Base-by-base conservation (phyloP, 2,113 vertebrate species). In the Corapipo altera region DNA sequence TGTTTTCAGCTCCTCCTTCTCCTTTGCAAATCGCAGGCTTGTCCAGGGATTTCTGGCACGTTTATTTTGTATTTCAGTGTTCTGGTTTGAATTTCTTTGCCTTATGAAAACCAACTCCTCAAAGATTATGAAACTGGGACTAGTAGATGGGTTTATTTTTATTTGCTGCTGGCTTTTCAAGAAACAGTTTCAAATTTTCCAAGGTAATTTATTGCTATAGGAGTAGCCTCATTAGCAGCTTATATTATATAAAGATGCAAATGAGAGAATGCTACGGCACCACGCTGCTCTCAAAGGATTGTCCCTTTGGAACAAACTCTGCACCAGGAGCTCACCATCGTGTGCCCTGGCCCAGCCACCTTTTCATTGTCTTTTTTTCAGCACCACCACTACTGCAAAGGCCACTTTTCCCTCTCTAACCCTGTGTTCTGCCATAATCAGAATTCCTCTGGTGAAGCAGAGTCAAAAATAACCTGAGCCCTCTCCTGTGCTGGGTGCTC, bases 231-330 rank as follows among this genome's bases (percentile, higher is more conserved):
- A 37, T 78, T 41, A 93, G 59, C 41, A 88, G 65, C 69, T 39
- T 39, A 16, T 35, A 19, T 62, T 15, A 61, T 32, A 39, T 37
- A 15, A 39, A 76, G 70, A 49, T 18, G 35, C 58, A 83, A 64
- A 62, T 26, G 9, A 55, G 26, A 49, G 73, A 79, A 22, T 1
- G 6, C 21, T 15, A 7, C 15, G 6, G 9, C 37, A 54, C 16
- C 71, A 26, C 5, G 5, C 9, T 0, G 0, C 71, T 54, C 11
- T 8, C 76, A 39, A 15, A 66, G 30, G 1, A 3, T 1, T 15
- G 35, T 2, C 35, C 15, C 66, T 62, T 33, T 14, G 28, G 26
- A 48, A 58, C 61, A 37, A 33, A 8, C 44, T 52, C 49, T 37
- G 21, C 43, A 51, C 39, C 32, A 19, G 24, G 27, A 67, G 6